Evolutionary conservation across 2,113 vertebrate species (phyloP), one percentile per base, ranked within the genome.

Genomic region (Bubalus kerabau): DNA sequence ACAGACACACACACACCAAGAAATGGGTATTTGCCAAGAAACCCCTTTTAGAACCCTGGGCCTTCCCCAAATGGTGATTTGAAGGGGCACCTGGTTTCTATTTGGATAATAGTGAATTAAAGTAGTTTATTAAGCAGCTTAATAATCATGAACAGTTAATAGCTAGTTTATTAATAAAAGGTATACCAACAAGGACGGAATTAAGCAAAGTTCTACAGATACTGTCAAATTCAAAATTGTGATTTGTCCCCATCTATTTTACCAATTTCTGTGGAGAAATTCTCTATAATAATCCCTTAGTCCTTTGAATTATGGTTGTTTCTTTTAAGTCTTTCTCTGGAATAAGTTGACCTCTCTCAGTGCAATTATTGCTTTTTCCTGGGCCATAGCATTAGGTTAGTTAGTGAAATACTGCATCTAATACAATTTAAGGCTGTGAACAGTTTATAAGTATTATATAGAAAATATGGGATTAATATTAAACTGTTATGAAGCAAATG

Each of bases 301-400:
- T 87, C 56, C 54, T 96, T 94, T 90, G 57, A 95, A 92, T 85
- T 90, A 81, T 14, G 32, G 6, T 96, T 78, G 32, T 92, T 97
- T 97, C n/a, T 62, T 85, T 36, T 52, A 91, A 91, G 19, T 46
- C 32, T 95, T 87, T 85, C 50, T 94, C 52, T 93, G 60, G 24
- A 95, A 74, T 87, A 86, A 85, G 59, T 88, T 0, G 21, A n/a
- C 48, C 93, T 86, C 57, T 96, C 57, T 97, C 59, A 82, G 40
- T 95, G 82, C 16, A 88, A 56, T 92, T 67, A 96, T 48, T 96
- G 57, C 74, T 96, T 94, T 97, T 97, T 94, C 28, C n/a, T 92
- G 74, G 40, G 19, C 89, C 57, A 81, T 74, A 87, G 23, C 54
- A 54, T 96, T 87, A 90, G 56, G 36, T 96, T 78, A 87, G 8